phyloP scores from a whole-genome alignment of 2,797 vertebrate genomes.

The Acipenser oxyrinchus region DNA sequence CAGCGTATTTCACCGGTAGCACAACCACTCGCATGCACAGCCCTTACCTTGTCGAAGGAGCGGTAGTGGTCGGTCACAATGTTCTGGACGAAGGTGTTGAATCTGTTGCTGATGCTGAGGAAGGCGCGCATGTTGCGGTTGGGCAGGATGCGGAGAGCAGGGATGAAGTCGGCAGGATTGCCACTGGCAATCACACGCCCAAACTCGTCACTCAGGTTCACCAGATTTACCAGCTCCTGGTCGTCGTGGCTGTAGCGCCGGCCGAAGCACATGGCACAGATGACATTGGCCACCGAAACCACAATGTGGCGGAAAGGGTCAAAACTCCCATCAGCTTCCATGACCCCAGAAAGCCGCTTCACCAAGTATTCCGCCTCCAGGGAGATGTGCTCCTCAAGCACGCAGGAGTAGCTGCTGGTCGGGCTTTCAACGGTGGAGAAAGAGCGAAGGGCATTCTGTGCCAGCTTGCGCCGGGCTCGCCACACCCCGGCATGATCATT shows the following conservation, averaged over 20 bases:
- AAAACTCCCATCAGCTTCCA: constrained; percentile 56
- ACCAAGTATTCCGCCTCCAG: constrained; percentile 65
- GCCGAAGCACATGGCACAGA: constrained; percentile 85
- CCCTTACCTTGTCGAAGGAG: constrained; percentile 72
- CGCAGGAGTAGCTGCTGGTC: constrained; percentile 53
- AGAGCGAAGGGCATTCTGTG: constrained; percentile 70
- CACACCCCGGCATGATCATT: constrained; percentile 67
- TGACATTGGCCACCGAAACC: constrained; percentile 79
- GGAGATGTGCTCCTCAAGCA: constrained; percentile 78
- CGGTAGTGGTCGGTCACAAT: constrained; percentile 72
- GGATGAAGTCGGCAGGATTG: constrained; percentile 79
- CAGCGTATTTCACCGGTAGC: no score
- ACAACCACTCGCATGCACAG: neutral
- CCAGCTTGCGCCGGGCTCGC: constrained; percentile 71
- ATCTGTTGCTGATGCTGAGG: constrained; percentile 54
- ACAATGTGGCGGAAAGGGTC: constrained; percentile 66
- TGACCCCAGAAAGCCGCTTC: constrained; percentile 50
- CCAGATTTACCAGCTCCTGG: constrained; percentile 64
- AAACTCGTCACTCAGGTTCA: constrained; percentile 71
- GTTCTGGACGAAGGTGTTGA: constrained; percentile 53
- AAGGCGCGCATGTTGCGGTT: constrained; percentile 61
- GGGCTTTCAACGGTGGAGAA: constrained; percentile 61
- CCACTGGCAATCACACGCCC: constrained; percentile 53
- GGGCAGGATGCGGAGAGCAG: constrained; percentile 71
- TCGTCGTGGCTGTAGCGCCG: constrained; percentile 70